Evolutionary conservation across 2,797 vertebrate genomes (phyloP).

Genomic region (Mustela erminea): DNA sequence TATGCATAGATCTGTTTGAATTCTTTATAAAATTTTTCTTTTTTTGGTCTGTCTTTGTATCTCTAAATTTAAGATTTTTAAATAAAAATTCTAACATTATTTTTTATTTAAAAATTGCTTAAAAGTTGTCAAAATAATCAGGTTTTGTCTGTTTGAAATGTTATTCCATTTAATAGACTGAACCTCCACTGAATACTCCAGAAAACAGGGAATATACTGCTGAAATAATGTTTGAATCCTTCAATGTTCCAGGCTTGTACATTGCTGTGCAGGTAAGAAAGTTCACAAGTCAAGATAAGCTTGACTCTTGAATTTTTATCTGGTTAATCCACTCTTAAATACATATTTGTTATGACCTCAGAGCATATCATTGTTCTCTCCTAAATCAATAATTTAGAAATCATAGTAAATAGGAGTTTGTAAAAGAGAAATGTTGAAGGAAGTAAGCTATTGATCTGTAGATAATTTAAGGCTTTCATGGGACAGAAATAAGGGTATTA

Average conservation of each 20-base stretch:
- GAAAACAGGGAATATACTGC: conserved; percentile 96
- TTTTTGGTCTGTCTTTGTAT: neutral
- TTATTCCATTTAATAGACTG: conserved; percentile 88
- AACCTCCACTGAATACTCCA: conserved; percentile 95
- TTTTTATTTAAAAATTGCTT: conserved; percentile 43
- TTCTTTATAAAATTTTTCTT: conserved; percentile 29
- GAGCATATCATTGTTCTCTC: neutral
- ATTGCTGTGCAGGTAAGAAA: conserved; percentile 95
- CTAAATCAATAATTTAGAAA: conserved; percentile 55
- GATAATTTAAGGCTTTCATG: conserved; percentile 5
- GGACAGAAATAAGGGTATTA: neutral
- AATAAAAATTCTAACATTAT: conserved; percentile 39
- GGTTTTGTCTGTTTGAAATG: conserved; percentile 49
- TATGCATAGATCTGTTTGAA: neutral
- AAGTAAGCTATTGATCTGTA: conserved; percentile 14
- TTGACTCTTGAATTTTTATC: conserved; percentile 24
- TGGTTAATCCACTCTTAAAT: conserved; percentile 35
- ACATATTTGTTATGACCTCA: neutral
- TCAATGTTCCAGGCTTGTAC: conserved; percentile 97
- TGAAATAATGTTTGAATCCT: conserved; percentile 97
- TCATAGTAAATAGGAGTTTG: neutral
- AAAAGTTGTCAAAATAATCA: neutral
- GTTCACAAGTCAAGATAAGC: neutral
- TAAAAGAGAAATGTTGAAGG: conserved; percentile 10
- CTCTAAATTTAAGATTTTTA: conserved; percentile 29